Percentiles rank a stretch among this genome's conserved stretches.
Evolutionary conservation across 2,888 invertebrate species (phyloP).

Genomic region (Eilema caniola): DNA sequence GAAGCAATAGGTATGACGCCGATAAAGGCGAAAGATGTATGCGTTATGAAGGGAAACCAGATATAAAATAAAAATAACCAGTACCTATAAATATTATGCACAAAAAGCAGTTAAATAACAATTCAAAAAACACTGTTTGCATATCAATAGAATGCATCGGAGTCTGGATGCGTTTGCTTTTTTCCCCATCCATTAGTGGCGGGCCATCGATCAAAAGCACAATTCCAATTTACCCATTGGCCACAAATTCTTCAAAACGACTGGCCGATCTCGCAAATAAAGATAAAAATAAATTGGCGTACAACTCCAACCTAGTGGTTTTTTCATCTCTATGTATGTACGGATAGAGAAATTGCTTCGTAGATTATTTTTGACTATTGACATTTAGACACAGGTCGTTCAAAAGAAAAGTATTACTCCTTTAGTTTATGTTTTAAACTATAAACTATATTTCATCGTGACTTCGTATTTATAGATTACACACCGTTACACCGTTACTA

Average conservation of each 20-base stretch:
- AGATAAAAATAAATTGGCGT: slow-evolving; percentile 70
- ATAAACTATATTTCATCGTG: neutral
- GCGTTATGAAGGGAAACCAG: no score
- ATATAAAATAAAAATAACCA: neutral
- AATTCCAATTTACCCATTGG: slow-evolving; percentile 83
- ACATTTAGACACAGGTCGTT: neutral
- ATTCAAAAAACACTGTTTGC: slow-evolving; percentile 63
- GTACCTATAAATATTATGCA: neutral
- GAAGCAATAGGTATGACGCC: neutral
- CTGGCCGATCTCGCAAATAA: slow-evolving; percentile 67
- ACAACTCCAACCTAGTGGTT: slow-evolving; percentile 48
- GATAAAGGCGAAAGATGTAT: neutral
- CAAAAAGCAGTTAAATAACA: slow-evolving; percentile 45
- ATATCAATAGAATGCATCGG: slow-evolving; percentile 71
- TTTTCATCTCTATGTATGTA: slow-evolving; percentile 52
- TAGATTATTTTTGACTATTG: slow-evolving; percentile 39
- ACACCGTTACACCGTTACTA: no score
- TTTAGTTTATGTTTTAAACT: neutral
- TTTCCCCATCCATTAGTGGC: slow-evolving; percentile 70
- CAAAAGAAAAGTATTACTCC: neutral
- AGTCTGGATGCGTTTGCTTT: slow-evolving; percentile 57
- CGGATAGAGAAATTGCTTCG: slow-evolving; percentile 32
- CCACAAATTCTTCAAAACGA: slow-evolving; percentile 83
- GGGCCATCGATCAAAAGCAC: slow-evolving; percentile 80
- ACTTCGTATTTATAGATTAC: neutral